Evolutionary conservation across 1,140 invertebrate species (phyloP), one percentile per base, ranked within the genome.

Genomic region (Calliopsis andreniformis): DNA sequence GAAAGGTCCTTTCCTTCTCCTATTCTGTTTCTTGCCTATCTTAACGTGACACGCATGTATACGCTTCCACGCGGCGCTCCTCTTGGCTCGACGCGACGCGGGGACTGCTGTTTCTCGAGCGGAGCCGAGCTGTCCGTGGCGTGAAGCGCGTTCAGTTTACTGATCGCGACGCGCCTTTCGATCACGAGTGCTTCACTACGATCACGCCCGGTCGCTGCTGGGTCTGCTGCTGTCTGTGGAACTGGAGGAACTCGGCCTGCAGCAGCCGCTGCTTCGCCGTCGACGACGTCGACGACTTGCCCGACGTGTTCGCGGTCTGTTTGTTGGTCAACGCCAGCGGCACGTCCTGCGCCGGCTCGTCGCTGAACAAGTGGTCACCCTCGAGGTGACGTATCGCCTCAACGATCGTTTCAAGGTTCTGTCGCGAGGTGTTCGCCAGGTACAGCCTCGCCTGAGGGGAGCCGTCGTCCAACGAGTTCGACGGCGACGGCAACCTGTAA

Each of bases 311-410:
- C 14, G 35, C 28, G 20, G 80, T 51, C 18, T 79, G 78, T 86
- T 94, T 95, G 85, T 94, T 96, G 62, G 95, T 97, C 39, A 97
- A 89, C 6, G 96, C 96, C 7, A 97, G 90, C 0, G 96, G 96
- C 4, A 94, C 94, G 76, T 97, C 96, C 62, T 93, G 93, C 59
- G 92, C 93, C 5, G 94, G 92, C 84, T 96, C 95, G 83, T 97
- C 96, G 78, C 94, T 94, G 89, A 98, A 98, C 82, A 98, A 91
- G 89, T 98, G 96, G 89, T 98, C 97, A 8, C 98, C 98, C 90
- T 99, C 98, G 69, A 99, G 92, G 87, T 98, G 98, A 45, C 98
- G 94, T 82, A 99, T 99, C 30, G 98, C 98, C 89, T 99, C 98
- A 10, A 99, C 98, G 76, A 99, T 99, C 1, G 98, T 99, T 89